Evolutionary conservation across 2,113 vertebrate species (phyloP), one percentile per base, ranked within the genome.

Genomic region (Mola mola): DNA sequence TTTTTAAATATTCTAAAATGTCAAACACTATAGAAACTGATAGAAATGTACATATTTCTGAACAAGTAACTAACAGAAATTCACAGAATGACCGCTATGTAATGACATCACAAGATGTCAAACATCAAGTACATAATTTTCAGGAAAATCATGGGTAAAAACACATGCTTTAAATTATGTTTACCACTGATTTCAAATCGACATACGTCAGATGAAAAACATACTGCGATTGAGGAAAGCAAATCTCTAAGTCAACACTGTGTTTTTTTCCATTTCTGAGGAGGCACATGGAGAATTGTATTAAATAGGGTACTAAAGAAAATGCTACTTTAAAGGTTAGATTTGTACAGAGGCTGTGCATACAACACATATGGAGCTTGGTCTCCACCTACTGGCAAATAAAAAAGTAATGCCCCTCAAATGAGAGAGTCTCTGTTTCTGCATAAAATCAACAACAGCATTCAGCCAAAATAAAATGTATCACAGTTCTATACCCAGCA

Each of bases 321-420:
- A 75, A 76, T 46, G 38, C 19, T 28, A 55, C 72, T 72, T 69
- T 64, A 74, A 85, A 85, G 73, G 60, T 74, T 83, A 77, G 40
- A 79, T 68, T 61, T 74, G 66, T 52, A 47, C 51, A 50, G 36
- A 65, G 13, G 36, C 34, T 56, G 25, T 59, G 66, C 20, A 29
- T 56, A 29, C 8, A 57, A 50, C 42, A 69, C 75, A 67, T 60
- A 66, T 85, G 75, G 89, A 89, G 71, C 88, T 90, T 83, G 82
- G 84, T 81, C 89, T 90, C 92, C 92, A 91, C 86, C 92, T 93
- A 90, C 87, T 91, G 92, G 90, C 71, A 71, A 85, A 81, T 62
- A 51, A 65, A 62, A 84, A 78, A 77, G 57, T 15, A 43, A 50
- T 64, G 70, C 1, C 37, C 31, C 16, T 72, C 24, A 44, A 56